Conservation (phyloP, 1,140 invertebrate species). For the Cryptotermes secundus region DNA sequence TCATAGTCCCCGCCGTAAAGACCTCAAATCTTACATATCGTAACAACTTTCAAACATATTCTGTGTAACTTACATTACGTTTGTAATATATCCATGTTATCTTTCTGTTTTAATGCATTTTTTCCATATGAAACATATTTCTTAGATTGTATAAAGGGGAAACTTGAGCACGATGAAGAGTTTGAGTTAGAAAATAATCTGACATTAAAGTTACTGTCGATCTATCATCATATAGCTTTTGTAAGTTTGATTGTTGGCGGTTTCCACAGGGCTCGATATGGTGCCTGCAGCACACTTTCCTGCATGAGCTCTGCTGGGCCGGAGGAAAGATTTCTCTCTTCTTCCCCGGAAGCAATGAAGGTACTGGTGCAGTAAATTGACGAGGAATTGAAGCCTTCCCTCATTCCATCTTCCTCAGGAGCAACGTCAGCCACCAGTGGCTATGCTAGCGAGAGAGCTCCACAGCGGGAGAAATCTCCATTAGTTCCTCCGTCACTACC, state of each 20-base stretch:
- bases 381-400: not conserved
- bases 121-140: not conserved
- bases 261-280: not conserved
- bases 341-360: conserved; percentile 2
- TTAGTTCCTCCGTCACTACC: not conserved
- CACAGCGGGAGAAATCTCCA: conserved; percentile 3
- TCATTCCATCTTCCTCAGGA: not conserved
- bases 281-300: not conserved
- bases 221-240: conserved; percentile 5
- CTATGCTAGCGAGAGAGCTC: not conserved
- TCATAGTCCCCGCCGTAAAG: too few relatives aligned
- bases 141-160: not conserved
- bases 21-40: too few relatives aligned
- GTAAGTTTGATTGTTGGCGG: conserved; percentile 1
- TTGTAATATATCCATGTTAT: not conserved
- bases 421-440: too few relatives aligned
- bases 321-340: not conserved
- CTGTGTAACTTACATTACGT: not conserved
- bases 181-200: not conserved
- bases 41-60: too few relatives aligned
- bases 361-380: conserved; percentile 16
- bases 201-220: not conserved
- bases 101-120: not conserved
- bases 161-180: not conserved
- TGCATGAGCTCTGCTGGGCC: not conserved